Conservation (phyloP, 2,888 invertebrate genomes). For the Pterostichus niger region DNA sequence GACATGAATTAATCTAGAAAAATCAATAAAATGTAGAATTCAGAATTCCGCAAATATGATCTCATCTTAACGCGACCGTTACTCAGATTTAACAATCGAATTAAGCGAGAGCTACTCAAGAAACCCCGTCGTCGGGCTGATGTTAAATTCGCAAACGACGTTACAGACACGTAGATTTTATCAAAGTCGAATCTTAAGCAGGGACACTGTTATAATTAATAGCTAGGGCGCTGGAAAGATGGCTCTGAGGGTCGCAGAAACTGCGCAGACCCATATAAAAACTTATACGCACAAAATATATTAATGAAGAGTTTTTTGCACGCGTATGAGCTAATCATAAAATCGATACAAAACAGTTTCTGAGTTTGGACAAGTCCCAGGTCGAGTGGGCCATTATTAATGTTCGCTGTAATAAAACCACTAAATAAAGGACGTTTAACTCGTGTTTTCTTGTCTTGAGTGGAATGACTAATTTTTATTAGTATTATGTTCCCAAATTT, state of each 20-base stretch:
- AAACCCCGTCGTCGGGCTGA: background rate
- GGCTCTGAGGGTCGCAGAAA: background rate
- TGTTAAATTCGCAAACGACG: conserved; percentile 38
- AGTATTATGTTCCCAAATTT: conserved; percentile 7
- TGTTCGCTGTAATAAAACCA: conserved; percentile 37
- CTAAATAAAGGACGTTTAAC: conserved; percentile 51
- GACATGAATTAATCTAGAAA: conserved; percentile 33
- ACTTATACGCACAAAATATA: conserved; percentile 63
- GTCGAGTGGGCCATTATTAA: conserved; percentile 44
- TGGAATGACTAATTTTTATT: conserved; percentile 41
- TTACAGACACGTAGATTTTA: conserved; percentile 47
- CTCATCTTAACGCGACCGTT: background rate
- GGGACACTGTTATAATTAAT: conserved; percentile 59
- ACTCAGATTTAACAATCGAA: conserved; percentile 17
- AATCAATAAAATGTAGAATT: conserved; percentile 12
- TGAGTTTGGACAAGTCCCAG: conserved; percentile 56
- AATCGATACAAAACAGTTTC: conserved; percentile 64
- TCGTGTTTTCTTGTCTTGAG: conserved; percentile 2
- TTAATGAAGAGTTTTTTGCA: conserved; percentile 65
- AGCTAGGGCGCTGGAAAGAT: conserved; percentile 8
- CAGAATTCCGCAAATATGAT: conserved; percentile 15
- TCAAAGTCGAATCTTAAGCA: conserved; percentile 58
- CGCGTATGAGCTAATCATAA: conserved; percentile 64
- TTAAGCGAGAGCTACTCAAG: background rate
- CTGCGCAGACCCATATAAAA: conserved; percentile 39